phyloP scores from a whole-genome alignment of 1,140 invertebrate species.

The Heliconius hewitsoni region DNA sequence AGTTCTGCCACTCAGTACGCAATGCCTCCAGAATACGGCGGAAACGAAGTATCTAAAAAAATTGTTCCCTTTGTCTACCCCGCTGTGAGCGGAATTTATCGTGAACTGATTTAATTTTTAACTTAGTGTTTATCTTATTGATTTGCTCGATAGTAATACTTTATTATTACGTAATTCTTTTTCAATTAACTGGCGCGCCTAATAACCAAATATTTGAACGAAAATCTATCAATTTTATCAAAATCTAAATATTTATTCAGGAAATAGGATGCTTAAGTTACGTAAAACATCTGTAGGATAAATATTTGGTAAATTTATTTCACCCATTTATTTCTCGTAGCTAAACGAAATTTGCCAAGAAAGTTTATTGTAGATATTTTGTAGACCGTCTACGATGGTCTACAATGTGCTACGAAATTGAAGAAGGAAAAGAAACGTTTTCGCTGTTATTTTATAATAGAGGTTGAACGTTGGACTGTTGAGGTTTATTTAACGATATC shows the following conservation, averaged over 20 bases:
- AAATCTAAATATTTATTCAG: neutral
- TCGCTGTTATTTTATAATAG: neutral
- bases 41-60: no score
- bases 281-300: neutral
- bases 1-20: no score
- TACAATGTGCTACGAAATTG: constrained; percentile 16
- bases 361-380: constrained; percentile 8
- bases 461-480: neutral
- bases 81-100: no score
- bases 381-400: constrained; percentile 6
- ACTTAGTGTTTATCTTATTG: no score
- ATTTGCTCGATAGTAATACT: no score
- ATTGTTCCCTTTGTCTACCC: no score
- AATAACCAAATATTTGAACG: neutral
- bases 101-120: no score
- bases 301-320: constrained; percentile 1
- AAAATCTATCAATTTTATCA: neutral
- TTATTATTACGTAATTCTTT: neutral
- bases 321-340: neutral
- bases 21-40: no score
- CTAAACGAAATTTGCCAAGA: neutral
- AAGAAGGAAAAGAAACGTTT: neutral
- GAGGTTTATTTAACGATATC: neutral
- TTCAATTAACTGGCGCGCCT: neutral
- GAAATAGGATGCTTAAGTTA: neutral